phyloP scores from a whole-genome alignment of 2,113 vertebrate species.

The Passerina amoena region DNA sequence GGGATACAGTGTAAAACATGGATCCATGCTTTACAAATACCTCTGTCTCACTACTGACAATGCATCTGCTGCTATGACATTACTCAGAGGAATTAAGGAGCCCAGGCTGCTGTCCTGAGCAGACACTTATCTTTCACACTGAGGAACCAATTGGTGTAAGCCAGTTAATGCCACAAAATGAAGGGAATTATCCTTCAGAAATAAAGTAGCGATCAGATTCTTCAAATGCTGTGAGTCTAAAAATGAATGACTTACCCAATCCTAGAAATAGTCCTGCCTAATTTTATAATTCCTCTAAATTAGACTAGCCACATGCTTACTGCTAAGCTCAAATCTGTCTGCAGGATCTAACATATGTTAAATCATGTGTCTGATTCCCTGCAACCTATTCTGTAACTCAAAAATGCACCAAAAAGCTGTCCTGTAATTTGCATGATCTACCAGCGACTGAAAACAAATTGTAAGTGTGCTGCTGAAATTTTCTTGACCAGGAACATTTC shows the following conservation, averaged over 20 bases:
- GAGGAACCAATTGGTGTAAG: not conserved
- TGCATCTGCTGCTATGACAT: not conserved
- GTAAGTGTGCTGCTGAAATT: not conserved
- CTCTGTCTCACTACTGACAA: not conserved
- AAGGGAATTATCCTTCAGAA: conserved; percentile 5
- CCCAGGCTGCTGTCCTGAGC: not conserved
- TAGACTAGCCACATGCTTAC: conserved; percentile 62
- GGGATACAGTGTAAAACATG: not conserved
- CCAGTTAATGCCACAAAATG: not conserved
- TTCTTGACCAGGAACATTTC: not conserved
- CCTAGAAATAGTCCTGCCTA: conserved; percentile 44
- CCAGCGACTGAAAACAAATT: not conserved
- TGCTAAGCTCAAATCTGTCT: conserved; percentile 60
- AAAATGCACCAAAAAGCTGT: not conserved
- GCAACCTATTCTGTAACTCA: conserved; percentile 12
- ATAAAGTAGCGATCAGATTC: not conserved
- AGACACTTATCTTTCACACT: not conserved
- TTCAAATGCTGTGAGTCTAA: not conserved
- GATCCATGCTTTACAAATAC: not conserved
- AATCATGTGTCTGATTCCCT: conserved; percentile 42
- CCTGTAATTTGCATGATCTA: not conserved
- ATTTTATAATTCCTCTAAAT: conserved; percentile 65
- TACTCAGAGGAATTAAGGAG: not conserved
- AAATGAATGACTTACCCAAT: not conserved
- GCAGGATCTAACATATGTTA: conserved; percentile 53